These are phyloP conservation scores for Sterna hirundo DNA, from an alignment of 2,113 vertebrate genomes.

Conservation along the genomic window DNA sequence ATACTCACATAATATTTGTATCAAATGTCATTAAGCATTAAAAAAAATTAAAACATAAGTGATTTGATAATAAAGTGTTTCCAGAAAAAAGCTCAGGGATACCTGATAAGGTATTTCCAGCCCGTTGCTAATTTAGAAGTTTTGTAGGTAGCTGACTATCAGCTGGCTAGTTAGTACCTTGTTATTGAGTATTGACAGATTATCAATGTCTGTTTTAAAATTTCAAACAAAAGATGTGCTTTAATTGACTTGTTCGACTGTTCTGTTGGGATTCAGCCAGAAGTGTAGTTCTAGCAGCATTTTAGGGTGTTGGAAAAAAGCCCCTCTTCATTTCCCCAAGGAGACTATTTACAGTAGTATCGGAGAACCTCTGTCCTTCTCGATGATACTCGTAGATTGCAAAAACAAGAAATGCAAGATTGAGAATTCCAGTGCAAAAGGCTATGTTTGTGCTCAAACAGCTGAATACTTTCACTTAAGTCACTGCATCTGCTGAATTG, in stretches of 20 bases:
- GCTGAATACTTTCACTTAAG: neutral
- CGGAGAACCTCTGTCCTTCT: neutral
- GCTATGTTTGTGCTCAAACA: neutral
- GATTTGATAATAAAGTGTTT: neutral
- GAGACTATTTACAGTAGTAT: neutral
- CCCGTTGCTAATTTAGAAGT: neutral
- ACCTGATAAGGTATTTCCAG: neutral
- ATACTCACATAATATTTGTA: neutral
- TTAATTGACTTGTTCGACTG: neutral
- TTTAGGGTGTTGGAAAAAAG: neutral
- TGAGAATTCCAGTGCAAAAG: neutral
- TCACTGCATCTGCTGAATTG: neutral
- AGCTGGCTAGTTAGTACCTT: neutral
- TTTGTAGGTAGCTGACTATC: neutral
- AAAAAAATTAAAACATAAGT: neutral
- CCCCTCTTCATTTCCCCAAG: rapidly evolving
- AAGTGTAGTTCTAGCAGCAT: neutral
- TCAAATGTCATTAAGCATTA: neutral
- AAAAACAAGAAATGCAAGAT: neutral
- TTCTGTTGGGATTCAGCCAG: neutral
- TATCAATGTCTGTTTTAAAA: neutral
- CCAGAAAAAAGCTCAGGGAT: neutral
- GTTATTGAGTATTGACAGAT: neutral
- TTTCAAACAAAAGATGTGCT: neutral
- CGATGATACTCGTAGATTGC: neutral